Evolutionary conservation across 2,113 vertebrate genomes (phyloP), one percentile per base, ranked within the genome.

Genomic region (Coryphaenoides rupestris): DNA sequence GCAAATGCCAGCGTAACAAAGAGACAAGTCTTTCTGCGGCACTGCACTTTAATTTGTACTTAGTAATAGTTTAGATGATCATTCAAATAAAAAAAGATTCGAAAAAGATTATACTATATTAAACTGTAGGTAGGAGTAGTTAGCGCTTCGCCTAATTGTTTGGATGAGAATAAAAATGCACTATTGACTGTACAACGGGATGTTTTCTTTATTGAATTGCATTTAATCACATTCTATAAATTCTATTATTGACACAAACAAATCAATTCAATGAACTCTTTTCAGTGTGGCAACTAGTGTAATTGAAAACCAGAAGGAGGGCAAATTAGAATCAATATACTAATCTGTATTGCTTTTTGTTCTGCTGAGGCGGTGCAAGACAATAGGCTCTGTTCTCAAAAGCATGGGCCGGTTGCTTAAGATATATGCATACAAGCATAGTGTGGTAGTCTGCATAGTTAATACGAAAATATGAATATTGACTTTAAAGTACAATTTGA

Each of bases 1-100:
- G 95, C 94, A 98, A 98, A 98, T 98, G 93, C 93, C 93, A 94
- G 93, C 90, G 93, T 94, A 92, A 95, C 92, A 90, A 92, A 92
- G 80, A 93, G 93, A 93, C 68, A 79, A 79, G 85, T 86, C 82
- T 33, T 83, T 93, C 90, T 93, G 93, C 90, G 12, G 47, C 4
- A 15, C 5, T n/a, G 10, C 28, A 33, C 28, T 33, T 33, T 33
- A 33, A 33, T 33, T 33, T 33, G 28, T 33, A 33, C 28, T 33
- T 33, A 10, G 28, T 33, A 33, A 33, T 33, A 33, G 28, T 33
- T 9, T 33, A 33, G 28, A 33, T 33, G 28, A 33, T 33, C 28
- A 10, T 33, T 33, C 28, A 33, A 33, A 33, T 33, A 33, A 33
- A 9, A n/a, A 33, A 33, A 33, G 28, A 33, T 33, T 65, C 1